Evolutionary conservation across 2,113 vertebrate genomes (phyloP), one percentile per base, ranked within the genome.

Genomic region (Perca flavescens): DNA sequence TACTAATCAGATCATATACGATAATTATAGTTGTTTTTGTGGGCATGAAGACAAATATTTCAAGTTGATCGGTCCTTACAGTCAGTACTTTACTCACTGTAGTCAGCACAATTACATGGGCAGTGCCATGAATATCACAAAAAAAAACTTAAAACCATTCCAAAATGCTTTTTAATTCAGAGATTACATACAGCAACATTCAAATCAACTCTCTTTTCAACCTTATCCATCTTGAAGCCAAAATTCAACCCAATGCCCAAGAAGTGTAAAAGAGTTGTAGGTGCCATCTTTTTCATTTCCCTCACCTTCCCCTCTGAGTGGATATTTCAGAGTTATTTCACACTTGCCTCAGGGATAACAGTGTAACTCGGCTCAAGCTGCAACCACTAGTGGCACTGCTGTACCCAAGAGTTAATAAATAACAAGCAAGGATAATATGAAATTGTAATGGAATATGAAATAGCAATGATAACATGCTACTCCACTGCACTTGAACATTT

Each of bases 301-400:
- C 70, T 75, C 85, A 82, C 79, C 76, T 89, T 81, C 65, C 65
- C 65, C 71, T 83, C 62, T 68, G 74, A 77, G 82, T 76, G 80
- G 85, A 82, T 83, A 74, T 85, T 89, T 86, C 66, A 78, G 79
- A 77, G 75, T 86, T 85, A 88, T 87, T 92, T 91, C 77, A 63
- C 74, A 82, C 70, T 72, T 14, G 86, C 89, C 89, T 43, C 54
- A 60, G 91, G 86, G 78, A 91, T 64, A 71, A 50, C 36, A 69
- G 79, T 52, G 73, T 62, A 79, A 80, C 79, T 84, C 76, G 4
- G 85, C 83, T 80, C 54, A 66, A 75, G 68, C 82, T 71, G 84
- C 80, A 76, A 58, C 78, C 66, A 72, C 66, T 49, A 47, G 52
- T 87, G 82, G 57, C 72, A 60, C 82, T 4, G 80, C 77, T 70